Percentiles rank a stretch among this genome's conserved stretches.
phyloP scores from a whole-genome alignment of 2,797 vertebrate species.

The Oreonectes daqikongensis region DNA sequence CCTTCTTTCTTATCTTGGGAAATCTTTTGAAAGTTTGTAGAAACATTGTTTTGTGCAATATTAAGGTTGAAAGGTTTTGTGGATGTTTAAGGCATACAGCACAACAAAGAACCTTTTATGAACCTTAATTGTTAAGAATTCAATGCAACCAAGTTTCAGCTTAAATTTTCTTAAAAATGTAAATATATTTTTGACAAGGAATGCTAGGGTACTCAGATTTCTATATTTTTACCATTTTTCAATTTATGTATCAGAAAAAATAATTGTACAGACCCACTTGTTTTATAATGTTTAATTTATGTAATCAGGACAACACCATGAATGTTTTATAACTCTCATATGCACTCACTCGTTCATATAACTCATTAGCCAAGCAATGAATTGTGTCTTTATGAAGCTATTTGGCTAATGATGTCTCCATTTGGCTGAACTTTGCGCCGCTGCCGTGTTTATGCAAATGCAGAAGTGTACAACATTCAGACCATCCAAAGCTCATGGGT shows the following conservation, averaged over 20 bases:
- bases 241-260: background rate
- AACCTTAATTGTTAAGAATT: no score
- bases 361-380: background rate
- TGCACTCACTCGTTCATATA: conserved; percentile 7
- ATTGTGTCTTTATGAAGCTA: conserved; percentile 15
- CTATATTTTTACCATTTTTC: background rate
- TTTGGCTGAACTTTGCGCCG: conserved; percentile 14
- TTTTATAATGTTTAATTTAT: conserved; percentile 31
- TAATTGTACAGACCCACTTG: background rate
- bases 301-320: conserved; percentile 3
- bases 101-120: no score
- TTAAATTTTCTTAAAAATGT: no score
- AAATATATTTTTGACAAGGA: no score
- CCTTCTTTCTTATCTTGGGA: no score
- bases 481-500: background rate
- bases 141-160: no score
- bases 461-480: background rate
- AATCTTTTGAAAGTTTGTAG: no score
- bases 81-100: no score
- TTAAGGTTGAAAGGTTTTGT: no score
- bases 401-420: conserved; percentile 18
- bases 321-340: conserved; percentile 26
- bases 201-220: no score
- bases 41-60: no score
- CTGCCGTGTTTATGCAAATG: conserved; percentile 20